phyloP scores from a whole-genome alignment of 2,113 vertebrate genomes.

The Amia ocellicauda region DNA sequence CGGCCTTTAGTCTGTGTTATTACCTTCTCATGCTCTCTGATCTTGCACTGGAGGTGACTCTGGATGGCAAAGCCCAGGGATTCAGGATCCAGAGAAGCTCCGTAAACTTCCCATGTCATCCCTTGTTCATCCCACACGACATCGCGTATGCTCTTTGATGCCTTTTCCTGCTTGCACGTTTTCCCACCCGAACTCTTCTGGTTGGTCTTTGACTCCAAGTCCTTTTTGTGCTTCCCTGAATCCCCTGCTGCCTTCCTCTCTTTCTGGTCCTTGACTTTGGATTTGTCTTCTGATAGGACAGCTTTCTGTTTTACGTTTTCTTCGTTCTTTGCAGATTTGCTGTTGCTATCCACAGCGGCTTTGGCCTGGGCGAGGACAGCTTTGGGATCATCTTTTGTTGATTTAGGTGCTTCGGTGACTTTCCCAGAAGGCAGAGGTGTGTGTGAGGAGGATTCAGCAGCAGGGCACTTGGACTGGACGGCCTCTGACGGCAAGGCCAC shows the following conservation, averaged over 20 bases:
- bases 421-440: conserved; percentile 1
- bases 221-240: conserved; percentile 32
- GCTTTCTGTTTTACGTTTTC: conserved; percentile 22
- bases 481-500: conserved; percentile 32
- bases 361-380: conserved; percentile 6
- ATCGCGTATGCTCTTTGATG: conserved; percentile 76
- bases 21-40: conserved; percentile 88
- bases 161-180: conserved; percentile 48
- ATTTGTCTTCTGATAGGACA: conserved; percentile 11
- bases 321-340: not conserved
- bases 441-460: conserved; percentile 32
- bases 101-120: conserved; percentile 98
- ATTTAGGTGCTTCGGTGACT: conserved; percentile 14
- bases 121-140: conserved; percentile 97
- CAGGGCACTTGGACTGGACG: conserved; percentile 19
- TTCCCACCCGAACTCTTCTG: conserved; percentile 46
- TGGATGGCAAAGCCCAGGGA: conserved; percentile 94
- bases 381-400: conserved; percentile 37
- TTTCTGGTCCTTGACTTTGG: conserved; percentile 33
- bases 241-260: conserved; percentile 16
- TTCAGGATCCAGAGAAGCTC: conserved; percentile 89
- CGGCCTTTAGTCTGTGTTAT: conserved; percentile 69
- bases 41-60: conserved; percentile 95
- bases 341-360: not conserved
- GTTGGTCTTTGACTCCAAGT: conserved; percentile 40